Base-by-base conservation (phyloP, 2,113 vertebrate species). In the Orycteropus afer region DNA sequence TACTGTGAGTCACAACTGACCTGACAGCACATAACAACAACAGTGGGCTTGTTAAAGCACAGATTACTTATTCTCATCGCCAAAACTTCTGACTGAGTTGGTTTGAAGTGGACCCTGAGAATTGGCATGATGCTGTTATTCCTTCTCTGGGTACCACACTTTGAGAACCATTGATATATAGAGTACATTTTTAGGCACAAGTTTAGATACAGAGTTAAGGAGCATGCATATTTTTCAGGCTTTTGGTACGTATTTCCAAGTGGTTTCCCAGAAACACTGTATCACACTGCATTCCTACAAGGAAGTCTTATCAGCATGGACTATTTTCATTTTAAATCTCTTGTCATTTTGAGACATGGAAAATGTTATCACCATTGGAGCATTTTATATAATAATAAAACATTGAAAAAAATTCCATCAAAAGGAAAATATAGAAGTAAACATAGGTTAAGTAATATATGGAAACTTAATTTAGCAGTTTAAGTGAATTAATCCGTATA, bases 251-350 rank as follows among this genome's bases (percentile, higher is more conserved):
- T 67, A 77, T n/a, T 63, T 29, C 10, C 65, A 73, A 93, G 40
- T 40, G 71, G 4, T 89, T 88, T 92, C 61, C 23, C 40, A 79
- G 42, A 78, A 79, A 94, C 79, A 67, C 5, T 65, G 0, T 40
- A 57, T 90, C 42, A 92, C 71, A 47, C 53, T 84, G 47, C 32
- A 51, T 91, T 77, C 9, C 25, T 92, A 84, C 29, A 34, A 82
- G 29, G 51, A 89, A 90, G 27, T 88, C 27, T 96, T 73, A 73
- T 77, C 45, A 59, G 10, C 20, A 45, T 71, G 13, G 47, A 67
- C 2, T 55, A 85, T 94, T 95, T 92, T 77, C 45, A 91, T 79
- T 81, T 95, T 61, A 73, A 94, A 80, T 85, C 40, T 85, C 40
- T 83, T 90, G 82, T 86, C 32, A n/a, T 92, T 77, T 90, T 93